phyloP scores from a whole-genome alignment of 30 jellyfish, hydroid and myxozoan species.

The Hydra vulgaris region DNA sequence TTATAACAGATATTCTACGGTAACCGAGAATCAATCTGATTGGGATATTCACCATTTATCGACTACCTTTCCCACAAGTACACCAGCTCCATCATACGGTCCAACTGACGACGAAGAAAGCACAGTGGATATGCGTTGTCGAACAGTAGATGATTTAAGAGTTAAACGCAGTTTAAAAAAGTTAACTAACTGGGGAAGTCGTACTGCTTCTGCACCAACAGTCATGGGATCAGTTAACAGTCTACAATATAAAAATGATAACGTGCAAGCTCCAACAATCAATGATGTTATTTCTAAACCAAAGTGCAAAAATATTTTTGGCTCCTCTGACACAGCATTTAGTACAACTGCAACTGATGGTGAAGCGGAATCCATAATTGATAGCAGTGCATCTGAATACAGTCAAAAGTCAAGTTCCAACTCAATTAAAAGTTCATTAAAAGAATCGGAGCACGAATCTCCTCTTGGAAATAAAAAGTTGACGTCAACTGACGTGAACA shows the following conservation, averaged over 20 bases:
- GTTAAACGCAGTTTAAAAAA: slow-evolving; percentile 63
- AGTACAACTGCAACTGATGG: slow-evolving; percentile 41
- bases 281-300: not conserved
- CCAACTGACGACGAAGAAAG: slow-evolving; percentile 68
- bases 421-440: slow-evolving; percentile 26
- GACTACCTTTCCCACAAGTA: slow-evolving; percentile 89
- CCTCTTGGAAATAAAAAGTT: not conserved
- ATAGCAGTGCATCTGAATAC: slow-evolving; percentile 11
- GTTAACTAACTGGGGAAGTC: slow-evolving; percentile 91
- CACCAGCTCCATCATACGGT: slow-evolving; percentile 94
- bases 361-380: slow-evolving; percentile 35
- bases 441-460: slow-evolving; percentile 9
- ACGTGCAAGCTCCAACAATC: not conserved
- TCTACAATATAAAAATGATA: slow-evolving; percentile 29
- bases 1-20: slow-evolving; percentile 90
- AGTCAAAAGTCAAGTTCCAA: slow-evolving; percentile 10
- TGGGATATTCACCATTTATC: slow-evolving; percentile 86
- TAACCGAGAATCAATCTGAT: slow-evolving; percentile 72
- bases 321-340: slow-evolving; percentile 17
- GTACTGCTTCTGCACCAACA: slow-evolving; percentile 98
- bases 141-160: slow-evolving; percentile 77
- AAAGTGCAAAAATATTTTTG: not conserved
- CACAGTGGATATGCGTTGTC: slow-evolving; percentile 56
- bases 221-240: slow-evolving; percentile 73
- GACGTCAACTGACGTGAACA: not conserved